These are phyloP conservation scores for Agrotis clavis DNA, from an alignment of 2,888 invertebrate species.

Conservation along the genomic window DNA sequence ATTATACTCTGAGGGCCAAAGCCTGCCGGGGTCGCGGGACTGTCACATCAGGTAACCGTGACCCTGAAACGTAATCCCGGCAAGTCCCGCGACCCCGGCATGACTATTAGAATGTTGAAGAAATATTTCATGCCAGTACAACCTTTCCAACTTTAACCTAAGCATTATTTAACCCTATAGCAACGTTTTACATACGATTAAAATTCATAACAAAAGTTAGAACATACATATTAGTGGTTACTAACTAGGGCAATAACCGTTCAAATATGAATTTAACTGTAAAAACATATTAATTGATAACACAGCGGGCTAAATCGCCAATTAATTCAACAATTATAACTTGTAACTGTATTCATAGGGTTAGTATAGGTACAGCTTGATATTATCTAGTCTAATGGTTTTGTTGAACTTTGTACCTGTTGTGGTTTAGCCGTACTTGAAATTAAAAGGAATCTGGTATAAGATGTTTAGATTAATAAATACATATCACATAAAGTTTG, in stretches of 20 bases:
- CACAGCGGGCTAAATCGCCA: slow-evolving; percentile 43
- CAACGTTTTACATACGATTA: neutral
- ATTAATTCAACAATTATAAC: slow-evolving; percentile 65
- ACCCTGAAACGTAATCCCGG: no score
- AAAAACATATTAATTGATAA: slow-evolving; percentile 59
- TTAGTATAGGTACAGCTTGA: slow-evolving; percentile 32
- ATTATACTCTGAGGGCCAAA: no score
- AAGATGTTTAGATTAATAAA: neutral
- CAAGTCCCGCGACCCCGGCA: no score
- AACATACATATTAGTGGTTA: slow-evolving; percentile 28
- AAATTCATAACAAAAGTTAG: slow-evolving; percentile 40
- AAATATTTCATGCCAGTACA: no score
- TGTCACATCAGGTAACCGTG: no score
- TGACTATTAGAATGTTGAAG: no score
- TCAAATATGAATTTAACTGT: slow-evolving; percentile 15
- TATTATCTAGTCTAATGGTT: slow-evolving; percentile 6
- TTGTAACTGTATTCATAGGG: slow-evolving; percentile 55
- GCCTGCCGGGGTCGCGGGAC: no score
- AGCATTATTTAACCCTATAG: neutral
- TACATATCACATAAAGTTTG: no score
- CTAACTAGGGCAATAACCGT: slow-evolving; percentile 7
- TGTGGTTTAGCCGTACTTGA: no score
- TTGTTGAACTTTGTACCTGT: neutral
- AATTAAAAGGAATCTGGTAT: neutral
- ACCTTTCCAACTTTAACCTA: no score